Conservation (phyloP, 1,140 invertebrate genomes). For the Microplitis mediator region DNA sequence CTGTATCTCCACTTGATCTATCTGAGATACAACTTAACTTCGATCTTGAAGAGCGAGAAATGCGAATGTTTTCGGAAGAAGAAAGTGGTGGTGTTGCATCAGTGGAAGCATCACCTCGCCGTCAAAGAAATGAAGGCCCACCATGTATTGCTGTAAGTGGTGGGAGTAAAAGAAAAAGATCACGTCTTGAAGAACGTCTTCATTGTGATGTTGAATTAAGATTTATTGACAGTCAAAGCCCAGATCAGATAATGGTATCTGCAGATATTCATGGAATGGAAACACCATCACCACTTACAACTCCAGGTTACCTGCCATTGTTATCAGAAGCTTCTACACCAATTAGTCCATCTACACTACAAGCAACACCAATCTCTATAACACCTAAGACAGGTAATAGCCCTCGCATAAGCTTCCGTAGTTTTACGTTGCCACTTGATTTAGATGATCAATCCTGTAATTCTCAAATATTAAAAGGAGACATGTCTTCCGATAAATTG, state of each 20-base stretch:
- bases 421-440: conserved; percentile 56
- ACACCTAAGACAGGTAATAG: conserved; percentile 51
- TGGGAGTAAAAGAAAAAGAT: conserved; percentile 60
- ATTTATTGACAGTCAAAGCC: conserved; percentile 66
- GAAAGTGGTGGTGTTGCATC: conserved; percentile 70
- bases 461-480: conserved; percentile 30
- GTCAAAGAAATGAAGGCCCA: conserved; percentile 59
- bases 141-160: conserved; percentile 45
- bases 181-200: conserved; percentile 62
- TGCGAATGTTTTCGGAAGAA: conserved; percentile 85
- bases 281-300: conserved; percentile 56
- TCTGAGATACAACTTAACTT: conserved; percentile 83
- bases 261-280: conserved; percentile 59
- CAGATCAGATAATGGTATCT: conserved; percentile 62
- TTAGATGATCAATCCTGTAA: conserved; percentile 41
- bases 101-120: conserved; percentile 63
- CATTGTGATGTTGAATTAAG: conserved; percentile 62
- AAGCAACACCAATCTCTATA: conserved; percentile 48
- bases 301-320: conserved; percentile 56
- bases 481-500: conserved; percentile 46
- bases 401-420: conserved; percentile 59
- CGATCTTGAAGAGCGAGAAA: conserved; percentile 82
- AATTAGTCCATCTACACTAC: conserved; percentile 50
- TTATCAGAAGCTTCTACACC: conserved; percentile 59
- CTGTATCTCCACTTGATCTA: conserved; percentile 71